Evolutionary conservation across 2,888 invertebrate species (phyloP).

Genomic region (Cantharis rustica): DNA sequence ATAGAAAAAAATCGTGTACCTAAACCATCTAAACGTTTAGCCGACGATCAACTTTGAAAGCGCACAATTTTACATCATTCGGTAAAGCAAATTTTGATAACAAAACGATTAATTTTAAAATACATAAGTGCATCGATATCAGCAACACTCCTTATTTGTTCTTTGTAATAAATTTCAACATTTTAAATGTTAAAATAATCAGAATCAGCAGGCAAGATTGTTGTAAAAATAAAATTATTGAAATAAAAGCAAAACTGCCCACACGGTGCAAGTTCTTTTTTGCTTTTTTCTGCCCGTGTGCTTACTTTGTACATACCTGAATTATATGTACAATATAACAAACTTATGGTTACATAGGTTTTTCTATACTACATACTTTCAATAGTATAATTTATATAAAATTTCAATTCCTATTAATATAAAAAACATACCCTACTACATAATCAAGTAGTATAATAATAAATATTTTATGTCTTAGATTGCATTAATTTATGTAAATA

Average conservation of each 20-base stretch:
- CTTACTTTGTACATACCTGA: background rate
- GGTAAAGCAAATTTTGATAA: background rate
- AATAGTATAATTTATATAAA: too few relatives aligned
- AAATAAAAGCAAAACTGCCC: slow-evolving; percentile 38
- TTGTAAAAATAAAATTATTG: slow-evolving; percentile 41
- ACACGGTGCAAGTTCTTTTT: slow-evolving; percentile 23
- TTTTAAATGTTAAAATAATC: slow-evolving; percentile 44
- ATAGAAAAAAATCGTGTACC: background rate
- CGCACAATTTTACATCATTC: background rate
- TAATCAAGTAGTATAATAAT: too few relatives aligned
- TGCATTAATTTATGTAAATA: too few relatives aligned
- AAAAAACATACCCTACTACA: too few relatives aligned
- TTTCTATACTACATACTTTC: too few relatives aligned
- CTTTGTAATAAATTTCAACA: slow-evolving; percentile 39
- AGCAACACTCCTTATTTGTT: slow-evolving; percentile 40
- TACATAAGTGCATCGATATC: background rate
- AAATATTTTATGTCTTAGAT: too few relatives aligned
- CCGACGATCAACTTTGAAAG: background rate
- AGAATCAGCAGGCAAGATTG: slow-evolving; percentile 43
- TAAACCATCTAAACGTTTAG: background rate
- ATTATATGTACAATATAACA: background rate
- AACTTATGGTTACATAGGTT: too few relatives aligned
- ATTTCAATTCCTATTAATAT: too few relatives aligned
- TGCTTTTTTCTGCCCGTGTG: background rate
- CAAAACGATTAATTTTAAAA: background rate